These are phyloP conservation scores for Auanema sp. DNA, from an alignment of 2,888 invertebrate species.

Conservation along the genomic window DNA sequence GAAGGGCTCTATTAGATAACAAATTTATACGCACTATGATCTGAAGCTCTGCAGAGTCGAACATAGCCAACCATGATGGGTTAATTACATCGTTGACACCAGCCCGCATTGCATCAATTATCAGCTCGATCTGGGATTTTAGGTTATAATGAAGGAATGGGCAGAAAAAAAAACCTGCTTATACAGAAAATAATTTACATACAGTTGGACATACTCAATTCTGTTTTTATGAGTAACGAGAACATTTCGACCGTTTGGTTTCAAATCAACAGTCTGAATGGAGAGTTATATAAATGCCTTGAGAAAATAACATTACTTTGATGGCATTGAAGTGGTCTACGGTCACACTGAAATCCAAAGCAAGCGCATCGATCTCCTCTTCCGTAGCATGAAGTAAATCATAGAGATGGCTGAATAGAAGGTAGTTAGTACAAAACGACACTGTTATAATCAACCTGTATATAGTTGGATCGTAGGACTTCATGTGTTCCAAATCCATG, in stretches of 20 bases:
- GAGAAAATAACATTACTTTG: too few species aligned
- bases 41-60: constrained; percentile 88
- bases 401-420: constrained; percentile 23
- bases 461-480: constrained; percentile 34
- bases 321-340: constrained; percentile 33
- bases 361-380: constrained; percentile 27
- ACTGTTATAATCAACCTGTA: constrained; percentile 22
- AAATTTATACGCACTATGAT: constrained; percentile 66
- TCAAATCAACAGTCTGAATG: constrained; percentile 79
- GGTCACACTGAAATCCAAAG: constrained; percentile 44
- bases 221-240: constrained; percentile 87
- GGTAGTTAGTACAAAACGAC: neutral
- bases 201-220: constrained; percentile 91
- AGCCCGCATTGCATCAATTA: constrained; percentile 84
- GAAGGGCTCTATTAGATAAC: neutral
- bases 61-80: constrained; percentile 89
- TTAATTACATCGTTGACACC: constrained; percentile 88
- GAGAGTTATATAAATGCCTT: too few species aligned
- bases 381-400: constrained; percentile 20
- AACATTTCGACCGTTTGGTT: constrained; percentile 85
- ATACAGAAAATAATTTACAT: constrained; percentile 93
- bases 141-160: too few species aligned
- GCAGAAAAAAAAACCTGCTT: constrained; percentile 70
- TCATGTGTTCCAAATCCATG: constrained; percentile 42
- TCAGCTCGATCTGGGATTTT: constrained; percentile 71